Conservation (phyloP, 2,888 invertebrate genomes). For the Eumerus sabulonum region DNA sequence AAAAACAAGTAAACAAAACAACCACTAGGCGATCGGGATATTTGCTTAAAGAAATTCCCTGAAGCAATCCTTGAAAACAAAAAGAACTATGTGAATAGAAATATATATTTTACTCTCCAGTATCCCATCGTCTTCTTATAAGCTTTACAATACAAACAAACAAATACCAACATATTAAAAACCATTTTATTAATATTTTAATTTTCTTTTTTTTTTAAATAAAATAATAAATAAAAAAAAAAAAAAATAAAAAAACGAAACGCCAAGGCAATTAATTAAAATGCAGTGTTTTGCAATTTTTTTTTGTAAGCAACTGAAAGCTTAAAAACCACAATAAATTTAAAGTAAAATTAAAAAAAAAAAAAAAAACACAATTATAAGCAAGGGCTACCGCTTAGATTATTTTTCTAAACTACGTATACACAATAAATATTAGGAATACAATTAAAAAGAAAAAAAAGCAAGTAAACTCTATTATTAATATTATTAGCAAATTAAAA, state of each 20-base stretch:
- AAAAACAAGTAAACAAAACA: too few species aligned
- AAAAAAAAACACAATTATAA: conserved; percentile 25
- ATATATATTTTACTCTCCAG: conserved; percentile 23
- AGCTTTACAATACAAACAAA: conserved; percentile 34
- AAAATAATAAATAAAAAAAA: conserved; percentile 14
- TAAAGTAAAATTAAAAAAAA: conserved; percentile 29
- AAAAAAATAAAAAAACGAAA: conserved; percentile 27
- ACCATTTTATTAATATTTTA: too few species aligned
- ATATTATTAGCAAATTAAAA: conserved; percentile 35
- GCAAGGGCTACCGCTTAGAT: conserved; percentile 33
- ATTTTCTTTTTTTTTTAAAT: conserved; percentile 11
- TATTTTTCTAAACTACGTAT: conserved; percentile 56
- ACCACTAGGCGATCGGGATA: not conserved
- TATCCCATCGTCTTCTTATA: conserved; percentile 57
- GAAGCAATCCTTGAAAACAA: conserved; percentile 5
- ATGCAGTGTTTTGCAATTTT: conserved; percentile 34
- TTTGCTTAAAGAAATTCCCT: not conserved
- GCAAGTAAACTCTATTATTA: conserved; percentile 21
- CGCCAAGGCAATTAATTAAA: conserved; percentile 40
- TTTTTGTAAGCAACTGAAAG: conserved; percentile 29
- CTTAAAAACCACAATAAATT: conserved; percentile 19
- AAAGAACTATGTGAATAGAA: conserved; percentile 8
- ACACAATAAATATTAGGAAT: conserved; percentile 19
- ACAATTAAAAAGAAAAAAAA: conserved; percentile 5
- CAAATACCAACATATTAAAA: conserved; percentile 27